A percentile compares a stretch with the other conserved stretches of the same genome.
phyloP scores from a whole-genome alignment of 2,797 vertebrate species.

The Delichon dasypus region DNA sequence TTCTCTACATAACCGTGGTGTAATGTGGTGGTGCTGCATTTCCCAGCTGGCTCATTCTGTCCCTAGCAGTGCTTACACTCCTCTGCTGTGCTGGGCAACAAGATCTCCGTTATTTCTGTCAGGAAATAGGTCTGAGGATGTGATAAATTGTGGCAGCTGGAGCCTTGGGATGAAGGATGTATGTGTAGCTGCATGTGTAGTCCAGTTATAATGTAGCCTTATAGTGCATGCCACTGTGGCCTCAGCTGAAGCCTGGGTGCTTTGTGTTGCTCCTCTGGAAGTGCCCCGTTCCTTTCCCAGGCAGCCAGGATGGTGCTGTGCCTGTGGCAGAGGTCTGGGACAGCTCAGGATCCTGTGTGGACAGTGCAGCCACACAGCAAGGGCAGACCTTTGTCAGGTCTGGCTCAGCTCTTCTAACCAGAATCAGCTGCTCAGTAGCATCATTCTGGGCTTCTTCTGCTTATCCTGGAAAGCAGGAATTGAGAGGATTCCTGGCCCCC shows the following conservation, averaged over 20 bases:
- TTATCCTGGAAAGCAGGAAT: not conserved
- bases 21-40: not conserved
- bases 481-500: not conserved
- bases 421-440: not conserved
- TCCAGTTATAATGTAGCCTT: not conserved
- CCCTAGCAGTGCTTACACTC: not conserved
- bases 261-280: not conserved
- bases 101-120: not conserved
- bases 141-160: not conserved
- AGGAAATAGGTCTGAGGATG: not conserved
- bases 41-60: not conserved
- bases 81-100: not conserved
- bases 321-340: not conserved
- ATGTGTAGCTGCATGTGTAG: not conserved
- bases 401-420: not conserved
- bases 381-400: not conserved
- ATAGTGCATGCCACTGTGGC: not conserved
- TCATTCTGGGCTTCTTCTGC: not conserved
- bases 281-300: not conserved
- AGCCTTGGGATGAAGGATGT: not conserved
- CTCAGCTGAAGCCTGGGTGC: not conserved
- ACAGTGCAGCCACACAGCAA: not conserved
- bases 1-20: not conserved
- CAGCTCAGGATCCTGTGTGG: not conserved
- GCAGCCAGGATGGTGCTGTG: not conserved